Conservation (phyloP, 2,797 vertebrate species). For the Amniataba percoides region DNA sequence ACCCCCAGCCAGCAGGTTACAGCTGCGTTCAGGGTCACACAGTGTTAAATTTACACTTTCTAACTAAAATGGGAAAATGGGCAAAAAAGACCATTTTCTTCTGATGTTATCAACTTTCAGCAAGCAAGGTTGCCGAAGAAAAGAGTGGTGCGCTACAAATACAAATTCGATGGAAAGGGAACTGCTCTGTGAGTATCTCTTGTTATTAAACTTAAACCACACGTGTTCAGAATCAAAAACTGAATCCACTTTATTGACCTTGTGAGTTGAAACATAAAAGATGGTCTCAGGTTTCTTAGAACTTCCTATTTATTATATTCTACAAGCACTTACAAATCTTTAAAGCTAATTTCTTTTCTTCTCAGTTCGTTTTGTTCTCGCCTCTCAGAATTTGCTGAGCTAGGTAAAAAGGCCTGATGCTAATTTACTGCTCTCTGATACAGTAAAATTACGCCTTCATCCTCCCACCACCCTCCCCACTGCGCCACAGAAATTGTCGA, state of each 20-base stretch:
- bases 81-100: background rate
- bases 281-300: no score
- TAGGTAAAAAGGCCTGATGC: background rate
- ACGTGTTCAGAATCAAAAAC: no score
- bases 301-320: no score
- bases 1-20: background rate
- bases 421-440: slow-evolving; percentile 18
- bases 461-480: background rate
- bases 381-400: background rate
- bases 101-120: accelerated
- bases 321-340: no score
- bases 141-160: accelerated
- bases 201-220: no score
- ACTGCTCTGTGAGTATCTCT: slow-evolving; percentile 62
- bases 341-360: no score
- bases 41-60: background rate
- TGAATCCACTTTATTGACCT: no score
- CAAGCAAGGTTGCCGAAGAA: accelerated
- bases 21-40: background rate
- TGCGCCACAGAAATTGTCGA: background rate
- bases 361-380: no score
- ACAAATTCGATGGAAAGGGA: background rate
- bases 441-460: background rate
- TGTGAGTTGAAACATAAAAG: no score
- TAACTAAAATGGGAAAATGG: background rate